Conservation (phyloP, 2,888 invertebrate genomes). For the Brachyopa scutellaris region DNA sequence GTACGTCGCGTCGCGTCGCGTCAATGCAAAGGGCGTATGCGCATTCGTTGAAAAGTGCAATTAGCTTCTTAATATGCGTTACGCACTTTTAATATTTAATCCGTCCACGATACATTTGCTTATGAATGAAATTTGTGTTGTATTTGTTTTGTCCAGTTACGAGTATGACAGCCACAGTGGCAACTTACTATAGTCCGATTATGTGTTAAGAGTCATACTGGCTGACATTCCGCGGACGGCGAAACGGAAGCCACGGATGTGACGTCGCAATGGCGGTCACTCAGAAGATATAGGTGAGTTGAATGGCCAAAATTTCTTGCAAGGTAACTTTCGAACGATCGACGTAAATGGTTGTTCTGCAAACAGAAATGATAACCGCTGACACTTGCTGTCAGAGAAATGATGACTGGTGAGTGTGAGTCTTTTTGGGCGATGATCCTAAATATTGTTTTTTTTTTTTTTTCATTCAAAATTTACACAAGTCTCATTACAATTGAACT, state of each 20-base stretch:
- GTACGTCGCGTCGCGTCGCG: no score
- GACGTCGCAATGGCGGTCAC: conserved; percentile 58
- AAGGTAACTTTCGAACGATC: conserved; percentile 63
- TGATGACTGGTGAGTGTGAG: conserved; percentile 3
- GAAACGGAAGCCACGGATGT: conserved; percentile 59
- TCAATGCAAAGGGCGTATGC: conserved; percentile 46
- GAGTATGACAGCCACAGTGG: conserved; percentile 31
- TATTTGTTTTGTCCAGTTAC: conserved; percentile 56
- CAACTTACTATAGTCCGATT: conserved; percentile 3
- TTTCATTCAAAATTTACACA: no score
- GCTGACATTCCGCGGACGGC: conserved; percentile 42
- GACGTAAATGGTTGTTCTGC: conserved; percentile 59
- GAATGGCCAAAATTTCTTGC: conserved; percentile 56
- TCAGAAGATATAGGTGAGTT: conserved; percentile 69
- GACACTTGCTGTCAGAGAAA: conserved; percentile 31
- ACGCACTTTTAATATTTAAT: conserved; percentile 39
- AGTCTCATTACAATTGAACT: no score
- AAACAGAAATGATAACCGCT: background rate
- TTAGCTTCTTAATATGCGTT: conserved; percentile 65
- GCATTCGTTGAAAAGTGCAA: conserved; percentile 26
- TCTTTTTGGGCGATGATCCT: conserved; percentile 13
- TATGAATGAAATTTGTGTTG: conserved; percentile 56
- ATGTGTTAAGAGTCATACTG: background rate
- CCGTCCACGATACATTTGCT: conserved; percentile 39
- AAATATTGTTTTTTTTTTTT: no score